These are phyloP conservation scores for Rhinatrema bivittatum DNA, from an alignment of 2,797 vertebrate genomes.

Conservation along the genomic window DNA sequence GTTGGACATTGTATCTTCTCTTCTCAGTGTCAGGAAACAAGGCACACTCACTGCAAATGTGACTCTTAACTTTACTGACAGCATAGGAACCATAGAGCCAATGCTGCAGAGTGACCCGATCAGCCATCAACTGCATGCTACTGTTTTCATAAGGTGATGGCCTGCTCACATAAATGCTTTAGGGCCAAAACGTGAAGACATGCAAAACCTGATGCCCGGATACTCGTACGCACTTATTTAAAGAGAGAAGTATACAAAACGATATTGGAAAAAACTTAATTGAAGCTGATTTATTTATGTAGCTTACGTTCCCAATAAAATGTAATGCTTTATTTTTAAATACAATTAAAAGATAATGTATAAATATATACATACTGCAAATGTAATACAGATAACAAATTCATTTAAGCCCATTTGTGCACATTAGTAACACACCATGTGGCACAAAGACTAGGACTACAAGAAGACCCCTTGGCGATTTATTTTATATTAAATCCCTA, in stretches of 20 bases:
- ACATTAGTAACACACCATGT: slow-evolving; percentile 99
- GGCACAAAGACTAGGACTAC: slow-evolving; percentile 89
- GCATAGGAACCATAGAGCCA: slow-evolving; percentile 22
- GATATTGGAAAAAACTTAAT: slow-evolving; percentile 91
- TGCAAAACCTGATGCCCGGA: slow-evolving; percentile 29
- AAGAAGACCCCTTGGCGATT: slow-evolving; percentile 98
- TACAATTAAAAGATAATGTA: slow-evolving; percentile 99
- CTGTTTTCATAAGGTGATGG: slow-evolving; percentile 40
- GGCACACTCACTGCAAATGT: not conserved
- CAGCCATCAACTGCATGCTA: too few species aligned
- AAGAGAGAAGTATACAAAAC: too few species aligned
- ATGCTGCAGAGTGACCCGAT: rapidly evolving
- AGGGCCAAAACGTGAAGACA: slow-evolving; percentile 27
- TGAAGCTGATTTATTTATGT: slow-evolving; percentile 98
- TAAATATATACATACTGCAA: slow-evolving; percentile 99
- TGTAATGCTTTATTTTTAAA: slow-evolving; percentile 96
- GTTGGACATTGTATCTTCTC: too few species aligned
- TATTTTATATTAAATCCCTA: slow-evolving; percentile 99
- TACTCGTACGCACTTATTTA: too few species aligned
- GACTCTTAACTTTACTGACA: slow-evolving; percentile 16
- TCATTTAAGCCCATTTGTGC: slow-evolving; percentile 97
- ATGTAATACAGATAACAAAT: slow-evolving; percentile 98
- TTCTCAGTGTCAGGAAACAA: not conserved
- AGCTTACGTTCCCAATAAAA: slow-evolving; percentile 58
- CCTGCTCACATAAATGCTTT: slow-evolving; percentile 39